Evolutionary conservation across 2,888 invertebrate species (phyloP), one percentile per base, ranked within the genome.

Genomic region (Malthinus flaveolus): DNA sequence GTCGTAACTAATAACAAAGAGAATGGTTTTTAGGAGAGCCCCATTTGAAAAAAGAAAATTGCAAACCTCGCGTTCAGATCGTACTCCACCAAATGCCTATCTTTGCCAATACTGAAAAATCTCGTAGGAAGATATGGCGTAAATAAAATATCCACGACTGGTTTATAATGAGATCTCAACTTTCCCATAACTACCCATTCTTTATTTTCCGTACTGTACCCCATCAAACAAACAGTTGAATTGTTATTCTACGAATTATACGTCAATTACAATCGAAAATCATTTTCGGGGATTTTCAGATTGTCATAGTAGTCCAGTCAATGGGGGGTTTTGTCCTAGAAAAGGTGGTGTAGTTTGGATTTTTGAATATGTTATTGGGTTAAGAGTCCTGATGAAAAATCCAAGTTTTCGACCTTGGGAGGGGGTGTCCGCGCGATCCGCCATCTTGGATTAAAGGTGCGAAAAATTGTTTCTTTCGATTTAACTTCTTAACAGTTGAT

Each of bases 81-180:
- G 61, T 87, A 87, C 69, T 86, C 85, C 8, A 85, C 81, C 71
- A 87, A 75, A 33, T 81, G 75, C 35, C 83, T 77, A 70, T 89
- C 89, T 37, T 79, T 75, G 0, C 85, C 85, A 32, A 88, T 70
- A 0, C 87, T 85, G 39, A 85, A 73, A 0, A 89, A 75, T 56
- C 82, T 81, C 1, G 62, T 58, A 0, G 70, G 65, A 42, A 79
- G 81, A 1, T 76, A 75, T 1, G 81, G 76, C 3, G 82, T 73
- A 69, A 88, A 88, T 62, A 83, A 74, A 1, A 88, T 72, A 31
- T 84, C 79, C 0, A 77, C 79, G 35, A 89, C 81, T 0, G 81
- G 78, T 59, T 83, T 82, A 66, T 82, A 83, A 72, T 89, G 89
- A 0, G 85, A 80, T 45, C 84, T 78, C 61, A 84, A 82, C 72